These are phyloP conservation scores for Aleiodes testaceus DNA, from an alignment of 2,888 invertebrate genomes.

Conservation along the genomic window DNA sequence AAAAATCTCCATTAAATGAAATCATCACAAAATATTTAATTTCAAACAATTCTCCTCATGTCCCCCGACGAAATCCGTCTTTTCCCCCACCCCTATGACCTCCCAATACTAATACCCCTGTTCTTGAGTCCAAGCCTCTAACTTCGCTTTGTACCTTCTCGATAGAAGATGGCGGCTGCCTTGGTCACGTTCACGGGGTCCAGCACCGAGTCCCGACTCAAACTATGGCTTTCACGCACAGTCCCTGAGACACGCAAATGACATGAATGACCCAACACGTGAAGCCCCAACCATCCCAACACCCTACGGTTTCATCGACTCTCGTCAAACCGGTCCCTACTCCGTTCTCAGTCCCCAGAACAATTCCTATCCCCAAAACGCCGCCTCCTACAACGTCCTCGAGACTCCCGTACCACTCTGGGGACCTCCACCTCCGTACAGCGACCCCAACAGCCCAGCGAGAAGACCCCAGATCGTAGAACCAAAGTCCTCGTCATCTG, in stretches of 20 bases:
- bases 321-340: slow-evolving; percentile 74
- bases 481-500: slow-evolving; percentile 63
- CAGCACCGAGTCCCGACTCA: slow-evolving; percentile 79
- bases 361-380: slow-evolving; percentile 63
- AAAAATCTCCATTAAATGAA: too few relatives aligned
- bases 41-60: too few relatives aligned
- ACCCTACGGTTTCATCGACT: slow-evolving; percentile 53
- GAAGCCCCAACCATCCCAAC: slow-evolving; percentile 53
- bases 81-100: slow-evolving; percentile 35
- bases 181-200: slow-evolving; percentile 71
- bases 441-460: slow-evolving; percentile 84
- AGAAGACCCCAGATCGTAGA: slow-evolving; percentile 71
- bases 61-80: neutral
- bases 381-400: slow-evolving; percentile 68
- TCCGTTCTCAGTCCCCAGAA: slow-evolving; percentile 74
- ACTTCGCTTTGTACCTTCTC: slow-evolving; percentile 33
- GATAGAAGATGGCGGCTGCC: slow-evolving; percentile 72
- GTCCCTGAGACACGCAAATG: slow-evolving; percentile 51
- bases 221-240: slow-evolving; percentile 80
- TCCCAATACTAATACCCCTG: neutral
- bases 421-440: slow-evolving; percentile 93
- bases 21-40: too few relatives aligned
- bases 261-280: slow-evolving; percentile 55
- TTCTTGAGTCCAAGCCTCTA: slow-evolving; percentile 1
- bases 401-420: slow-evolving; percentile 75